Evolutionary conservation across 1,140 invertebrate genomes (phyloP).

Genomic region (Globodera rostochiensis): DNA sequence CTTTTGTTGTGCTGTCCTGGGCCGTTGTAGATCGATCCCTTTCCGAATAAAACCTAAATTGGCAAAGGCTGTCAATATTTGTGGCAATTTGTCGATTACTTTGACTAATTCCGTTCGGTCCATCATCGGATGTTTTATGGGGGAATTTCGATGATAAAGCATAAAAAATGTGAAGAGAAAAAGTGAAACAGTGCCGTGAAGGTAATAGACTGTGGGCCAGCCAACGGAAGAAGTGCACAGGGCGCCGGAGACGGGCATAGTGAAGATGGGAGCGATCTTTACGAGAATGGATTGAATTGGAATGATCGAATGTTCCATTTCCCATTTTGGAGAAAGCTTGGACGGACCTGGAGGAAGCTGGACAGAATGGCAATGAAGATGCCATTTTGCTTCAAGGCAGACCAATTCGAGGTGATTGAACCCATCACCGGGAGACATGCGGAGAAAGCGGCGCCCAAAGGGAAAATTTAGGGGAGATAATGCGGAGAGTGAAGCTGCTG

Average conservation of each 20-base stretch:
- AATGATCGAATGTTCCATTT: not conserved
- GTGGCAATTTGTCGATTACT: not conserved
- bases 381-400: constrained; percentile 52
- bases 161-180: constrained; percentile 57
- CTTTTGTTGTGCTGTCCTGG: constrained; percentile 48
- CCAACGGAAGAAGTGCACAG: constrained; percentile 47
- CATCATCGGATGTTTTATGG: constrained; percentile 50
- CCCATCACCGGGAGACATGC: constrained; percentile 55
- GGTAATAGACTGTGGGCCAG: constrained; percentile 54
- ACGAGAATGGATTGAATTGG: not conserved
- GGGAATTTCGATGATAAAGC: constrained; percentile 56
- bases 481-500: not conserved
- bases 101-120: constrained; percentile 46
- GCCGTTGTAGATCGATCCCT: constrained; percentile 53
- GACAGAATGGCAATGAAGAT: constrained; percentile 55
- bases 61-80: not conserved
- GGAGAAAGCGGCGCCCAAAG: constrained; percentile 45
- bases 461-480: constrained; percentile 24
- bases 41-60: constrained; percentile 45
- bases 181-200: constrained; percentile 54
- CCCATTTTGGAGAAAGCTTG: not conserved
- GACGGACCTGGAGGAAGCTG: constrained; percentile 48
- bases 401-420: constrained; percentile 51
- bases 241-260: constrained; percentile 56
- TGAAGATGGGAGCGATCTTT: constrained; percentile 58